Percentiles rank a stretch among this genome's conserved stretches.
These are phyloP conservation scores for Zhuqinia jingwanae DNA, from an alignment of 2,888 invertebrate genomes.

Conservation along the genomic window DNA sequence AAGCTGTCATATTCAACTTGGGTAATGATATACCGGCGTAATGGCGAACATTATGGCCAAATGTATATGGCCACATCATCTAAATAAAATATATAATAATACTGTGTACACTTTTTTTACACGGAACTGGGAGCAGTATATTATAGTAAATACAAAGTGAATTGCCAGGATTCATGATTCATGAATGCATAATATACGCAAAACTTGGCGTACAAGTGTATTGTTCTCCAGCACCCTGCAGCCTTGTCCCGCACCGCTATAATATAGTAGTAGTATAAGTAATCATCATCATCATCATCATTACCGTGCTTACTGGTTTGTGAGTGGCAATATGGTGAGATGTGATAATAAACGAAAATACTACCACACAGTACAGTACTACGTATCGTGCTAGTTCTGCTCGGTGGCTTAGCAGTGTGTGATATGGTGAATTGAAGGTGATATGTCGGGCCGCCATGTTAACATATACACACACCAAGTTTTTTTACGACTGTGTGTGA, in stretches of 20 bases:
- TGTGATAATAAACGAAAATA: slow-evolving; percentile 66
- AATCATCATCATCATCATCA: slow-evolving; percentile 57
- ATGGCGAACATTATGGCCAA: slow-evolving; percentile 25
- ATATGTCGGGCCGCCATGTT: slow-evolving; percentile 59
- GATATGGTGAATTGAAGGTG: slow-evolving; percentile 17
- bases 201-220: slow-evolving; percentile 12
- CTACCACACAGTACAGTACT: too few species aligned
- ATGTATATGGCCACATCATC: too few species aligned
- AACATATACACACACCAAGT: slow-evolving; percentile 43
- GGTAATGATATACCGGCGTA: slow-evolving; percentile 32
- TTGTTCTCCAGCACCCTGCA: slow-evolving; percentile 33
- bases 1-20: slow-evolving; percentile 46
- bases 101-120: too few species aligned
- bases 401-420: slow-evolving; percentile 13
- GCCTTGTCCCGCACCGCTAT: slow-evolving; percentile 42
- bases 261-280: too few species aligned
- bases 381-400: slow-evolving; percentile 48
- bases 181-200: neutral
- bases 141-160: too few species aligned
- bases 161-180: neutral
- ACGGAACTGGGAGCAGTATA: too few species aligned
- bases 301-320: slow-evolving; percentile 41
- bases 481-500: slow-evolving; percentile 39
- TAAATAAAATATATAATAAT: too few species aligned
- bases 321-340: slow-evolving; percentile 7